Evolutionary conservation across 2,113 vertebrate genomes (phyloP), one percentile per base, ranked within the genome.

Genomic region (Lepidothrix coronata): DNA sequence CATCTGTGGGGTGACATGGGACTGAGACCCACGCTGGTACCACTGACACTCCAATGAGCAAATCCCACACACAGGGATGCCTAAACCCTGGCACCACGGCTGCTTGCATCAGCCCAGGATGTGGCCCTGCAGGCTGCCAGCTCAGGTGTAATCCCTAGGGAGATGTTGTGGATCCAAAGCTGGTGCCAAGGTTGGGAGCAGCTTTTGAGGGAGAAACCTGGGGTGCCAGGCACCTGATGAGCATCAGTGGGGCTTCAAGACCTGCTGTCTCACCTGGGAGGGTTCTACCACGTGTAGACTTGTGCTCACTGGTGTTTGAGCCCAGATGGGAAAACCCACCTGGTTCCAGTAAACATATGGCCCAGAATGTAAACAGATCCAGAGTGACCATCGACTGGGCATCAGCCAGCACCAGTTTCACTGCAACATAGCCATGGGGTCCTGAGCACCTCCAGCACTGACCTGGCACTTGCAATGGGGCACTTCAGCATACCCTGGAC

Each of bases 321-420:
- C 28, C 28, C 39, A 63, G 54, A 75, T 6, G 7, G 54, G 30
- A 77, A 90, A 94, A 70, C 4, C 31, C 9, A 7, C 5, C 31
- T 1, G 0, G 48, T 5, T 3, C 51, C 33, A 80, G 30, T 12
- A 48, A 77, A 44, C 1, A 1, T 8, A 2, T 0, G 12, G 55
- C 18, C 55, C 58, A 27, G 35, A 51, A 23, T 2, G 8, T 2
- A 12, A 63, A 61, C 33, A 55, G 30, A 61, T 28, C 39, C 7
- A n/a, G 39, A 37, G 19, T 0, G 0, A 70, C n/a, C 59, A 65
- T 9, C 12, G 57, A 23, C 30, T 1, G 0, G 44, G 25, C 5
- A 4, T 51, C 81, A 49, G 22, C 25, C 61, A 66, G 70, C 52
- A 37, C 17, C 5, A 8, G 5, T n/a, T 74, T 62, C 51, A 46